These are phyloP conservation scores for Cyclophora punctaria DNA, from an alignment of 2,888 invertebrate genomes.

Conservation along the genomic window DNA sequence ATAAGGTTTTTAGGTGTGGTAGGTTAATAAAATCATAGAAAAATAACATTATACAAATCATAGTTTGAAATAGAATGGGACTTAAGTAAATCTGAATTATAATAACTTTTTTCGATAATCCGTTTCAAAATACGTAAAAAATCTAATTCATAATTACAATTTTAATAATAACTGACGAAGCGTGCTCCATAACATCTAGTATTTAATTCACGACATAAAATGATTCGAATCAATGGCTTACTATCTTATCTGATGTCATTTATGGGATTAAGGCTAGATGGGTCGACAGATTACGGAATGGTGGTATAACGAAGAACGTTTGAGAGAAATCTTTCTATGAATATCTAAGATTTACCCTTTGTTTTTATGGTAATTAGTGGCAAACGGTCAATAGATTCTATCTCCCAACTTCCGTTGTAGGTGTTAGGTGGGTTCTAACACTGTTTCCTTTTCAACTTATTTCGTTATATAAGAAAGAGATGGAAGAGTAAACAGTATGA, in stretches of 20 bases:
- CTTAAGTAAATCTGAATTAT: too few species aligned
- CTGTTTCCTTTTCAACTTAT: conserved; percentile 12
- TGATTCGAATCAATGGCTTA: conserved; percentile 30
- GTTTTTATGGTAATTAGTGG: conserved; percentile 67
- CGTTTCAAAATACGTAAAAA: too few species aligned
- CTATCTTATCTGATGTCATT: conserved; percentile 69
- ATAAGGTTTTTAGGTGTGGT: too few species aligned
- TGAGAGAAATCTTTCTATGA: conserved; percentile 64
- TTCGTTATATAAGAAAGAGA: conserved; percentile 19
- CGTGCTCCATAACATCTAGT: conserved; percentile 28
- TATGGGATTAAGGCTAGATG: conserved; percentile 70
- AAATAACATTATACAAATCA: too few species aligned
- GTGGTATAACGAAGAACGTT: conserved; percentile 58
- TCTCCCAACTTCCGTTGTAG: conserved; percentile 56
- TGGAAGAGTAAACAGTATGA: conserved; percentile 27
- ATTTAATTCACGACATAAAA: conserved; percentile 39
- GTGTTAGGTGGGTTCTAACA: conserved; percentile 47
- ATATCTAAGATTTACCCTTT: conserved; percentile 42
- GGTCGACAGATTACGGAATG: conserved; percentile 57
- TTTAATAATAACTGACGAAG: conserved; percentile 9
- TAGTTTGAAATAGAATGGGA: too few species aligned
- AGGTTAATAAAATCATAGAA: too few species aligned
- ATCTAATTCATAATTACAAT: conserved; percentile 5
- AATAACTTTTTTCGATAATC: too few species aligned
- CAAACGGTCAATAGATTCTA: conserved; percentile 44